These are phyloP conservation scores for Peribatodes rhomboidaria DNA, from an alignment of 2,888 invertebrate species.

Conservation along the genomic window DNA sequence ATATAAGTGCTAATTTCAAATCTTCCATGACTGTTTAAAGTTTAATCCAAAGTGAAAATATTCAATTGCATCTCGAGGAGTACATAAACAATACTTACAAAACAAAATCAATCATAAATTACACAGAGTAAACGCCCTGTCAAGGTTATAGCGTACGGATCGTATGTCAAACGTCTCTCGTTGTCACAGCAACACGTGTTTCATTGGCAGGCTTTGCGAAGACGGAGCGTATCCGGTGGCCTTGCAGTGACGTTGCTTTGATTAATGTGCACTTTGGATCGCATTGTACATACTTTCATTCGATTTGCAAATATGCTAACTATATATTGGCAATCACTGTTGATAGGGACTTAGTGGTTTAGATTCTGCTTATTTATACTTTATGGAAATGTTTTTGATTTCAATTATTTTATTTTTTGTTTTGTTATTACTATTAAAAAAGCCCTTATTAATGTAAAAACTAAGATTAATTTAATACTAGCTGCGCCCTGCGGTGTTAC, in stretches of 20 bases:
- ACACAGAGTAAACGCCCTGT: constrained; percentile 49
- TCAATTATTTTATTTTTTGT: too few species aligned
- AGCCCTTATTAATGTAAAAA: too few species aligned
- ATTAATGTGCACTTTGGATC: constrained; percentile 15
- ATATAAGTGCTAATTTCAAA: too few species aligned
- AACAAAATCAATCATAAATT: constrained; percentile 31
- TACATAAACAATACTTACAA: constrained; percentile 23
- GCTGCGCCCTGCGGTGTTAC: too few species aligned
- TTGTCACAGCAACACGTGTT: constrained; percentile 52
- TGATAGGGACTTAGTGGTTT: not conserved
- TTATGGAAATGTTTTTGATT: too few species aligned
- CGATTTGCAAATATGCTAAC: constrained; percentile 4
- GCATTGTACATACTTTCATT: not conserved
- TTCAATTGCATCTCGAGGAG: not conserved
- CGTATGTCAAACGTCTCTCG: constrained; percentile 45
- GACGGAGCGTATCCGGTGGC: constrained; percentile 18
- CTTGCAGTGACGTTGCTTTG: constrained; percentile 36
- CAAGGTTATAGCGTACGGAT: constrained; percentile 50
- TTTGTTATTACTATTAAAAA: too few species aligned
- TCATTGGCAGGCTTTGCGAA: constrained; percentile 27
- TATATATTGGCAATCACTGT: constrained; percentile 2
- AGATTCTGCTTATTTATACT: not conserved
- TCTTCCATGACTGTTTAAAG: too few species aligned
- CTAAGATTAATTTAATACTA: too few species aligned
- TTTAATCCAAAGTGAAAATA: too few species aligned